Evolutionary conservation across 2,888 invertebrate genomes (phyloP), one percentile per base, ranked within the genome.

Genomic region (Bhutanitis thaidina): DNA sequence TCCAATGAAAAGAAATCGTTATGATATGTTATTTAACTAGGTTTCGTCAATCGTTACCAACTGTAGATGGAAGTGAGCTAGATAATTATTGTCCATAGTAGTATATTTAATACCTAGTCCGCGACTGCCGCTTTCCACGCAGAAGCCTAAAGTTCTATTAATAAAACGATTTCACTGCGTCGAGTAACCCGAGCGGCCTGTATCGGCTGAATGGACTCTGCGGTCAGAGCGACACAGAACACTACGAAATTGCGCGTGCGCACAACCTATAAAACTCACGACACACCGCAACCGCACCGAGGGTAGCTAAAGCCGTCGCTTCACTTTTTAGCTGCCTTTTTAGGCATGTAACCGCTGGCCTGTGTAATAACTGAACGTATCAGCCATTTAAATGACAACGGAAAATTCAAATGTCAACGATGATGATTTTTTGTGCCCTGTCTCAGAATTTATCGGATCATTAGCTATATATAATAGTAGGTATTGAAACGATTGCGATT

Each of bases 201-300:
- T 65, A 66, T 64, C 74, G 70, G 60, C 70, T 69, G 70, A 71
- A 51, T 62, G 70, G 68, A 74, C 71, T 60, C 74, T 80, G 81
- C 73, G 81, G 81, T 81, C 71, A 63, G 69, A 60, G 58, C 67
- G 71, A 72, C 66, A 74, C 69, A 69, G 71, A 73, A 69, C 67
- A 72, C 76, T 75, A 73, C 72, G 72, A 74, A 77, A 74, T 72
- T 73, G 71, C 70, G 67, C 71, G 66, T 61, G 70, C 69, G 67
- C 74, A 70, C 57, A 64, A 60, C 62, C 67, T 69, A 67, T 67
- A 62, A 65, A 41, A 67, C 66, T 51, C 54, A 65, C 67, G 61
- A 64, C 57, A 56, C 57, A 47, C 46, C 48, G 43, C 37, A 43
- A 43, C 46, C 46, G 43, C 52, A 52, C 37, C 51, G 41, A 40